A percentile compares a stretch with the other conserved stretches of the same genome.
These are phyloP conservation scores for Chironomus riparius DNA, from an alignment of 2,888 invertebrate genomes.

Conservation along the genomic window DNA sequence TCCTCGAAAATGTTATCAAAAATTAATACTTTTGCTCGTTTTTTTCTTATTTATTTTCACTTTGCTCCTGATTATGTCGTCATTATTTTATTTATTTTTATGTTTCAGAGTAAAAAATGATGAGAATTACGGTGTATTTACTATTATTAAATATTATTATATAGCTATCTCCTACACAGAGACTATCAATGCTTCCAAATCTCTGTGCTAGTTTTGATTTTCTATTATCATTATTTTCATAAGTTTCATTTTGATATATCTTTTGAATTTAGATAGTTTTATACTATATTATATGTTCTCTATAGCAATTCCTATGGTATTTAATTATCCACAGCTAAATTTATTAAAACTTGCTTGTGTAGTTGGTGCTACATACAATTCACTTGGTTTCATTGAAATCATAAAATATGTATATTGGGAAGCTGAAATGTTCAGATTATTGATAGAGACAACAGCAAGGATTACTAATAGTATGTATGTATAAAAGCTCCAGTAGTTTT, in stretches of 20 bases:
- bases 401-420: not conserved
- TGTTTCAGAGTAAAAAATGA: too few relatives aligned
- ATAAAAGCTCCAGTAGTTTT: too few relatives aligned
- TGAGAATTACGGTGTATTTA: too few relatives aligned
- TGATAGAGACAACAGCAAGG: not conserved
- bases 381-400: not conserved
- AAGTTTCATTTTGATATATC: too few relatives aligned
- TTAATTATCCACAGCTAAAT: not conserved
- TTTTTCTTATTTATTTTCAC: not conserved
- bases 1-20: not conserved
- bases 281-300: not conserved
- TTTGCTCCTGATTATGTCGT: not conserved
- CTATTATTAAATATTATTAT: too few relatives aligned
- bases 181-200: too few relatives aligned
- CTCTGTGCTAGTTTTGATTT: too few relatives aligned
- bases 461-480: too few relatives aligned
- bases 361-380: too few relatives aligned
- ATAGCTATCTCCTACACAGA: too few relatives aligned
- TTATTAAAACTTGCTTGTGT: not conserved
- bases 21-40: not conserved
- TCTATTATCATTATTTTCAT: too few relatives aligned
- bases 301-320: not conserved
- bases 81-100: not conserved
- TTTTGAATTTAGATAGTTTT: too few relatives aligned
- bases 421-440: not conserved